Conservation (phyloP, 1,140 invertebrate species). For the Copidosoma floridanum region DNA sequence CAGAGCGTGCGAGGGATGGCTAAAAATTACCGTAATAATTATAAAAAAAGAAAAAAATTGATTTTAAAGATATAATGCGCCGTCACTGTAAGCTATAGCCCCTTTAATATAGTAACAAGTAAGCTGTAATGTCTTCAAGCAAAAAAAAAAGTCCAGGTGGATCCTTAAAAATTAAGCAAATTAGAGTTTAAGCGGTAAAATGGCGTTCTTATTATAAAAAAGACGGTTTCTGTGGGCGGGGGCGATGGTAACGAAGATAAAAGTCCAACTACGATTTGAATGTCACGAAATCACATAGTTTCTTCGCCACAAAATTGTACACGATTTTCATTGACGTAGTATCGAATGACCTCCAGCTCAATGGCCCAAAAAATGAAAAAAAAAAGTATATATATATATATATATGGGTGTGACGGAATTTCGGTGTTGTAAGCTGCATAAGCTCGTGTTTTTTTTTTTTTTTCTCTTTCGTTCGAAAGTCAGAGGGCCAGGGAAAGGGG, state of each 20-base stretch:
- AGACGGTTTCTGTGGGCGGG: conserved; percentile 41
- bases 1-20: not conserved
- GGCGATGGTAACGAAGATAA: conserved; percentile 31
- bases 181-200: conserved; percentile 39
- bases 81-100: conserved; percentile 13
- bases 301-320: conserved; percentile 3
- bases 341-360: conserved; percentile 15
- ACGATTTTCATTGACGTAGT: conserved; percentile 16
- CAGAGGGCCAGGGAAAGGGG: conserved; percentile 3
- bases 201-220: conserved; percentile 31
- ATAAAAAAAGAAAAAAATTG: conserved; percentile 17
- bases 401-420: not conserved
- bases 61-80: no score
- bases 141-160: conserved; percentile 9
- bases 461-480: conserved; percentile 13
- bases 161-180: conserved; percentile 30
- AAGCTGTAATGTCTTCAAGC: conserved; percentile 13
- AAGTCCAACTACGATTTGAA: not conserved
- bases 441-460: not conserved
- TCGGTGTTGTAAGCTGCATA: conserved; percentile 6
- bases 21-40: no score
- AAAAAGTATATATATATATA: no score
- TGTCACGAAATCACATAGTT: not conserved
- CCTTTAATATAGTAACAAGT: conserved; percentile 10
- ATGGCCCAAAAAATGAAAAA: conserved; percentile 6